Conservation (phyloP, 2,113 vertebrate genomes). For the Australoheros scitulus region DNA sequence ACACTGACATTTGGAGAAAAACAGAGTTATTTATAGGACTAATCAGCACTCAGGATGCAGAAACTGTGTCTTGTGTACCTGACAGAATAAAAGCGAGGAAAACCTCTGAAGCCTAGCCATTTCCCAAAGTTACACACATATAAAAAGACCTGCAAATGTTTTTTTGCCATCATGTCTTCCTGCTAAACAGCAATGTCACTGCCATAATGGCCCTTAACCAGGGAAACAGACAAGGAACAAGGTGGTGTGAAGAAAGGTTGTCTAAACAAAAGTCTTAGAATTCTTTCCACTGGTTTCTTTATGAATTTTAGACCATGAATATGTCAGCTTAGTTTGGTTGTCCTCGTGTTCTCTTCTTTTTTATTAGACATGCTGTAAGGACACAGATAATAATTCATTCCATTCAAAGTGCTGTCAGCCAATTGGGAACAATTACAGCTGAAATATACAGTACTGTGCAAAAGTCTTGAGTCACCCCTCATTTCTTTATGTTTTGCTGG, state of each 20-base stretch:
- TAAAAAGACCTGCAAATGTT: not conserved
- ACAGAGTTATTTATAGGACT: not conserved
- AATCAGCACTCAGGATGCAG: not conserved
- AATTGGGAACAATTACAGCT: not conserved
- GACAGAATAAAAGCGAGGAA: not conserved
- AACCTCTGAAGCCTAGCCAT: not conserved
- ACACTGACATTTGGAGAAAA: conserved; percentile 11
- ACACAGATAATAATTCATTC: not conserved
- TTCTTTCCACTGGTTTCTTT: not conserved
- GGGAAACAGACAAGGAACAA: not conserved
- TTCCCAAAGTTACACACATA: not conserved
- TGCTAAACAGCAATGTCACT: not conserved
- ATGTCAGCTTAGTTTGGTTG: not conserved
- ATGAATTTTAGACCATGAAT: not conserved
- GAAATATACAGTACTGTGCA: not conserved
- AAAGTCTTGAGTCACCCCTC: not conserved
- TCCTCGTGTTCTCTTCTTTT: not conserved
- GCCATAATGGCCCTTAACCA: not conserved
- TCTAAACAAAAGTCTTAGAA: not conserved
- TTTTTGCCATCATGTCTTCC: not conserved
- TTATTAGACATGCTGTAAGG: not conserved
- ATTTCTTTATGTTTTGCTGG: too few species aligned
- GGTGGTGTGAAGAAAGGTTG: not conserved
- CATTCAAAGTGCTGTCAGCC: not conserved
- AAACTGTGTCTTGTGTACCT: not conserved